These are phyloP conservation scores for Cephus cinctus DNA, from an alignment of 1,140 invertebrate genomes.

Conservation along the genomic window DNA sequence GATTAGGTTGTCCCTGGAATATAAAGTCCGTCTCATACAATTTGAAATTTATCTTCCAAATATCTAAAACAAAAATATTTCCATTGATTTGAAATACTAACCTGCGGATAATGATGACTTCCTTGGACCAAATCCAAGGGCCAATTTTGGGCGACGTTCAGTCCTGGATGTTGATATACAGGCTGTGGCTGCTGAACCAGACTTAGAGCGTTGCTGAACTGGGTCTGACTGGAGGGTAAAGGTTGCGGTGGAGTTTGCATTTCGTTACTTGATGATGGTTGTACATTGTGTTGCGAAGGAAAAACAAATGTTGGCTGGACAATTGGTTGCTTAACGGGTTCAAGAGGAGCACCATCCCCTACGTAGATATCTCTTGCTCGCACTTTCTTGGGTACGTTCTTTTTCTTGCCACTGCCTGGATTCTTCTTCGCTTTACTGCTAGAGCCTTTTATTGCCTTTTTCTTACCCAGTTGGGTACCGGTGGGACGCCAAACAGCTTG, in stretches of 20 bases:
- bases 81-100: conserved; percentile 17
- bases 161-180: conserved; percentile 40
- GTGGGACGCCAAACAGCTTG: conserved; percentile 53
- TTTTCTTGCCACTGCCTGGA: neutral
- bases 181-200: conserved; percentile 36
- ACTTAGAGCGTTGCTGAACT: conserved; percentile 29
- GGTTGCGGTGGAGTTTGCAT: conserved; percentile 24
- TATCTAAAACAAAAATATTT: neutral
- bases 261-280: conserved; percentile 20
- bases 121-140: conserved; percentile 49
- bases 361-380: conserved; percentile 7
- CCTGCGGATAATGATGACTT: conserved; percentile 44
- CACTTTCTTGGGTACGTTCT: conserved; percentile 2
- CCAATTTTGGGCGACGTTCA: conserved; percentile 48
- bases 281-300: conserved; percentile 25
- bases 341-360: conserved; percentile 9
- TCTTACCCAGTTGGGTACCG: conserved; percentile 50
- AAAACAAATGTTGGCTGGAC: conserved; percentile 22
- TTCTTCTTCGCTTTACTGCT: conserved; percentile 14
- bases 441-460: conserved; percentile 31
- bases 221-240: conserved; percentile 18
- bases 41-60: neutral
- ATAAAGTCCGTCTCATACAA: neutral
- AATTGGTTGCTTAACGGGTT: conserved; percentile 8
- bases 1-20: conserved; percentile 26